Conservation (phyloP, 2,888 invertebrate genomes). For the Melanchra persicariae region DNA sequence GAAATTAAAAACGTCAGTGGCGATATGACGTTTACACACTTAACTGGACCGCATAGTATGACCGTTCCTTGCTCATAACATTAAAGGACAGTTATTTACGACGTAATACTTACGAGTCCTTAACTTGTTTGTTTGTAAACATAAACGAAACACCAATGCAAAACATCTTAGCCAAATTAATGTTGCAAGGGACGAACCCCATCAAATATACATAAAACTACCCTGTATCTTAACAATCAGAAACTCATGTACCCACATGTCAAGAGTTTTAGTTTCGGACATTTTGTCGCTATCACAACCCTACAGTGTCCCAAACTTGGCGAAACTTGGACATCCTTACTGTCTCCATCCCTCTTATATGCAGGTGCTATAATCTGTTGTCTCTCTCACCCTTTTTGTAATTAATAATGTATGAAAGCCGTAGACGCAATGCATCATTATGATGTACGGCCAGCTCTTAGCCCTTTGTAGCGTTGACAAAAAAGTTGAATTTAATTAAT, state of each 20-base stretch:
- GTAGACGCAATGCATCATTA: constrained; percentile 83
- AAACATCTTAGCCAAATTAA: constrained; percentile 54
- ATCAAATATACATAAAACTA: constrained; percentile 62
- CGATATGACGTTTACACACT: not conserved
- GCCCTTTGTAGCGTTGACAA: constrained; percentile 77
- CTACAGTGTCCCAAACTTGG: constrained; percentile 69
- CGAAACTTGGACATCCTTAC: constrained; percentile 72
- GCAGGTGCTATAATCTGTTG: constrained; percentile 42
- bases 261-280: constrained; percentile 62
- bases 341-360: constrained; percentile 61
- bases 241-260: constrained; percentile 35
- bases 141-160: constrained; percentile 25
- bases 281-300: constrained; percentile 68
- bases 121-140: constrained; percentile 28
- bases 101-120: not conserved
- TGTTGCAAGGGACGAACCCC: constrained; percentile 43
- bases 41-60: not conserved
- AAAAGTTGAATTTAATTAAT: constrained; percentile 75
- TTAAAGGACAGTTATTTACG: not conserved
- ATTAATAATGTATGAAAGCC: constrained; percentile 88
- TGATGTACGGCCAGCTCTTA: constrained; percentile 77
- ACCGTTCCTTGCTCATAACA: not conserved
- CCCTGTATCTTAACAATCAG: constrained; percentile 41
- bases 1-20: constrained; percentile 1
- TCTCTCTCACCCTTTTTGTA: constrained; percentile 77